Percentiles rank a stretch among this genome's conserved stretches.
phyloP scores from a whole-genome alignment of 2,888 invertebrate genomes.

The Brassicogethes aeneus region DNA sequence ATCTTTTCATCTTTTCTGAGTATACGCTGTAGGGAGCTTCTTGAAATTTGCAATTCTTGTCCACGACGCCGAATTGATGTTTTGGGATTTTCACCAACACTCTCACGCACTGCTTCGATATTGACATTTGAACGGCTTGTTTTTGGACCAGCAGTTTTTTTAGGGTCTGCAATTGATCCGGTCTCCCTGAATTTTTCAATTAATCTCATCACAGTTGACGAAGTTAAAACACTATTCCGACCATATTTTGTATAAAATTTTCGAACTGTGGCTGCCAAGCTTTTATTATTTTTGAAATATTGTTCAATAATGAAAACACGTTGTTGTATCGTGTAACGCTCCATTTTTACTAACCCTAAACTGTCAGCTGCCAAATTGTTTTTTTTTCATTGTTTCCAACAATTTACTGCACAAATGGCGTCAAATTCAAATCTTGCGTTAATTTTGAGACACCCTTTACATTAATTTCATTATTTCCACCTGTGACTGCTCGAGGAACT shows the following conservation, averaged over 20 bases:
- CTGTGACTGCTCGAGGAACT: no score
- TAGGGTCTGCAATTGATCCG: constrained; percentile 23
- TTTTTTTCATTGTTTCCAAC: constrained; percentile 3
- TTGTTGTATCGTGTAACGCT: constrained; percentile 2
- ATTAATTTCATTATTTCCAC: no score
- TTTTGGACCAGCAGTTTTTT: constrained; percentile 14
- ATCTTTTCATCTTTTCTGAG: constrained; percentile 19
- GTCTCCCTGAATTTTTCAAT: constrained; percentile 26
- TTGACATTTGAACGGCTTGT: constrained; percentile 18
- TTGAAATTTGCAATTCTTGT: no score
- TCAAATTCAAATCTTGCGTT: no score
- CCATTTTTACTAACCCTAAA: constrained; percentile 2
- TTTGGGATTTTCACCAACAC: constrained; percentile 24
- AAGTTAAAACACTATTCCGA: constrained; percentile 22
- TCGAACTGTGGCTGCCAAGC: constrained; percentile 10
- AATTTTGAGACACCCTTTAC: no score
- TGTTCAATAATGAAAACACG: constrained; percentile 3
- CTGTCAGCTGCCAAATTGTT: background rate
- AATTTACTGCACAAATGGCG: constrained; percentile 2
- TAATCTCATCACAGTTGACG: constrained; percentile 25
- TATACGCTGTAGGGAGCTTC: no score
- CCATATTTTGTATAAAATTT: constrained; percentile 16
- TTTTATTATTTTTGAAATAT: constrained; percentile 9
- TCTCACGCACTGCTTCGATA: constrained; percentile 15
- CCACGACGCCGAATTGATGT: constrained; percentile 28